phyloP scores from a whole-genome alignment of 2,888 invertebrate species.

The Phaonia tiefii region DNA sequence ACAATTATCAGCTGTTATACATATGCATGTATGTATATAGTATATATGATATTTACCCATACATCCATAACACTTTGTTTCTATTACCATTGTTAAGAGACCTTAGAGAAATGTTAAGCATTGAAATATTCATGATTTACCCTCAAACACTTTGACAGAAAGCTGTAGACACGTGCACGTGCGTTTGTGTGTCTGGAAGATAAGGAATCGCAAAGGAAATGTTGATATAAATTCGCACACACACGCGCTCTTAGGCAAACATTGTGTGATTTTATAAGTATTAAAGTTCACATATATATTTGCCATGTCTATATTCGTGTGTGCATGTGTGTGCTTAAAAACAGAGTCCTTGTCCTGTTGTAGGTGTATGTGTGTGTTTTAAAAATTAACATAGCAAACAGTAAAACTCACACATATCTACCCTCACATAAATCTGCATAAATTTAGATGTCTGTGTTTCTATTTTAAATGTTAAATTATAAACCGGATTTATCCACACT shows the following conservation, averaged over 20 bases:
- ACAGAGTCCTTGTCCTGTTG: background rate
- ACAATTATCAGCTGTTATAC: too few relatives aligned
- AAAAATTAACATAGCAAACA: slow-evolving; percentile 45
- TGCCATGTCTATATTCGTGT: too few relatives aligned
- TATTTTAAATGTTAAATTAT: slow-evolving; percentile 43
- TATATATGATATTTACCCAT: background rate
- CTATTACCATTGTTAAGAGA: slow-evolving; percentile 8
- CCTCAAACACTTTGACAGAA: background rate
- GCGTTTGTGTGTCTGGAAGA: background rate
- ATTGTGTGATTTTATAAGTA: background rate
- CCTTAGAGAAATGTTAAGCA: background rate
- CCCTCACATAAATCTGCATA: slow-evolving; percentile 41
- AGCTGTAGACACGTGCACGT: background rate
- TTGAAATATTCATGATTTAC: background rate
- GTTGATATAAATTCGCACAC: slow-evolving; percentile 25
- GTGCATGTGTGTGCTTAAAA: background rate
- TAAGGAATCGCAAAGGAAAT: slow-evolving; percentile 27
- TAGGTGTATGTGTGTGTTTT: slow-evolving; percentile 12
- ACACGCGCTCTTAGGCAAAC: background rate
- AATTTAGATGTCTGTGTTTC: slow-evolving; percentile 32
- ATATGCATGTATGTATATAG: background rate
- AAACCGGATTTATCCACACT: slow-evolving; percentile 37
- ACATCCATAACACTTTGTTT: slow-evolving; percentile 18
- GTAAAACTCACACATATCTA: slow-evolving; percentile 9
- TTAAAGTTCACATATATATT: background rate